A percentile compares a stretch with the other conserved stretches of the same genome.
These are phyloP conservation scores for Colletes gigas DNA, from an alignment of 1,140 invertebrate genomes.

Conservation along the genomic window DNA sequence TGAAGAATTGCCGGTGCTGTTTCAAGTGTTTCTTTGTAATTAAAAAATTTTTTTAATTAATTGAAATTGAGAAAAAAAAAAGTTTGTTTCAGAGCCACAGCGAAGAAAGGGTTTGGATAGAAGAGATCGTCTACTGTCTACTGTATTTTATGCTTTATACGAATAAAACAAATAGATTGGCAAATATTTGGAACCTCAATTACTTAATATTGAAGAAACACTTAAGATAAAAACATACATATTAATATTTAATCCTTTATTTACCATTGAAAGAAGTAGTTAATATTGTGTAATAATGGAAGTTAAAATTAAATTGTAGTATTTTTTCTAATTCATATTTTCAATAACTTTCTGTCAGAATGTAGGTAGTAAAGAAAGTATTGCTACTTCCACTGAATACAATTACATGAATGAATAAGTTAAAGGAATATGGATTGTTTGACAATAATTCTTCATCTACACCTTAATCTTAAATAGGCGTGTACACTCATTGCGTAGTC, in stretches of 20 bases:
- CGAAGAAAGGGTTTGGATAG: constrained; percentile 34
- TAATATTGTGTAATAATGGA: not conserved
- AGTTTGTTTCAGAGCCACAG: constrained; percentile 39
- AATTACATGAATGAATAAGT: no score
- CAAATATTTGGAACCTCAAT: constrained; percentile 15
- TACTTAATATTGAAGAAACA: constrained; percentile 19
- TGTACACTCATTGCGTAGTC: no score
- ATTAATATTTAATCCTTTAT: not conserved
- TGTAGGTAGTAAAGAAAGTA: no score
- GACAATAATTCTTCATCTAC: no score
- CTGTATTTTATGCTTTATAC: constrained; percentile 32
- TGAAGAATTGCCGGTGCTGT: constrained; percentile 34
- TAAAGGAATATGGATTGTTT: no score
- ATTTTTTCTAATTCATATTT: not conserved
- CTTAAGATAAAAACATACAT: not conserved
- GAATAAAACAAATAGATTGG: constrained; percentile 27
- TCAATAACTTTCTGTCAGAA: no score
- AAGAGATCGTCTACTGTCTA: constrained; percentile 18
- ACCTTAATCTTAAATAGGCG: no score
- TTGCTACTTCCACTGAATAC: no score
- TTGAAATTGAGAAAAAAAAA: constrained; percentile 25
- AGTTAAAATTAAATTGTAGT: not conserved
- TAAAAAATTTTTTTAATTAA: constrained; percentile 6
- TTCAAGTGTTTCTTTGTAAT: constrained; percentile 28
- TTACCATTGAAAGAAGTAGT: not conserved